These are phyloP conservation scores for Pheosia gnoma DNA, from an alignment of 2,888 invertebrate species.

Conservation along the genomic window DNA sequence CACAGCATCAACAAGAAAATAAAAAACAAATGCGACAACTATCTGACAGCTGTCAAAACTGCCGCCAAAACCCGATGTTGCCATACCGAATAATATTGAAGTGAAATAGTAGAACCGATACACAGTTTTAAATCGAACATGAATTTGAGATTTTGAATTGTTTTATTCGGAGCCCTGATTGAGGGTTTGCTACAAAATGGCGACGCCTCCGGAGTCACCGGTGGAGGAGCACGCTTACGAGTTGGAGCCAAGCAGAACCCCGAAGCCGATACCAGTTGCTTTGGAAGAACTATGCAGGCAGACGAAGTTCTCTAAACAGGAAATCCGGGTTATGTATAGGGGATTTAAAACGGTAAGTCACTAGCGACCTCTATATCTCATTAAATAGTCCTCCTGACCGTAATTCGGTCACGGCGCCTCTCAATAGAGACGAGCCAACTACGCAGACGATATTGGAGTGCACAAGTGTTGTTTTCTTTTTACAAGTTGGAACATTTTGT, in stretches of 20 bases:
- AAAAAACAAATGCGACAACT: constrained; percentile 13
- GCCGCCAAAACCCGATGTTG: constrained; percentile 36
- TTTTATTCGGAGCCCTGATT: background rate
- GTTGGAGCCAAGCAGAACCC: constrained; percentile 90
- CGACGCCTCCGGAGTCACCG: constrained; percentile 93
- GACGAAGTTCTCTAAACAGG: constrained; percentile 97
- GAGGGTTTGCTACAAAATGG: constrained; percentile 82
- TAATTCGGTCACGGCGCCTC: too few species aligned
- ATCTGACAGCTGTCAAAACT: constrained; percentile 22
- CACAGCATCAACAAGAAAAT: constrained; percentile 13
- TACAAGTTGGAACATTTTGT: too few species aligned
- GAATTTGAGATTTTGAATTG: constrained; percentile 24
- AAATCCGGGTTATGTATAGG: constrained; percentile 98
- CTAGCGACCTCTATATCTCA: too few species aligned
- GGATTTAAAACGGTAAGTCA: constrained; percentile 96
- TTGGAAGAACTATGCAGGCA: constrained; percentile 95
- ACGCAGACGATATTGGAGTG: too few species aligned
- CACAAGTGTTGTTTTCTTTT: too few species aligned
- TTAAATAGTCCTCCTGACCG: too few species aligned
- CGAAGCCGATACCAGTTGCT: constrained; percentile 93
- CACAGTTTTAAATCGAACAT: constrained; percentile 10
- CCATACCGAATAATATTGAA: constrained; percentile 31
- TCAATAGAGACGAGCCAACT: too few species aligned
- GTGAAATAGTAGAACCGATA: constrained; percentile 8
- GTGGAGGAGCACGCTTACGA: constrained; percentile 94